phyloP scores from a whole-genome alignment of 2,888 invertebrate species.

The Agrochola litura region DNA sequence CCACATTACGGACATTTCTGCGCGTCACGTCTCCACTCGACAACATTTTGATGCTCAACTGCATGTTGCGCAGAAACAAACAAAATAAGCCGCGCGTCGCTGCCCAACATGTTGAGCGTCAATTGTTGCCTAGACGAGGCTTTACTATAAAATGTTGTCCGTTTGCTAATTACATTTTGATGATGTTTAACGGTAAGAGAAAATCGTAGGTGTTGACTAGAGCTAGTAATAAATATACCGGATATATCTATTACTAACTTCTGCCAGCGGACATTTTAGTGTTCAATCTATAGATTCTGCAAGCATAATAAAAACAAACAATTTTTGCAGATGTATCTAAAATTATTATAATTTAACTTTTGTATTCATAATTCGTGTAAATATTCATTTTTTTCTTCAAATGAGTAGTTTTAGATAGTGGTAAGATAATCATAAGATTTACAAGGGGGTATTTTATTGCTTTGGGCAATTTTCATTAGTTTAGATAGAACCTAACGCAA shows the following conservation, averaged over 20 bases:
- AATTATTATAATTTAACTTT: slow-evolving; percentile 12
- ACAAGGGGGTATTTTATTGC: slow-evolving; percentile 14
- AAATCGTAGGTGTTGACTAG: slow-evolving; percentile 2
- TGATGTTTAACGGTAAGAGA: slow-evolving; percentile 1
- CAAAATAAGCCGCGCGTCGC: no score
- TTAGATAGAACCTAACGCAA: background rate
- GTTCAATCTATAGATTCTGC: slow-evolving; percentile 11
- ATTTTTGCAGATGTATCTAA: slow-evolving; percentile 1
- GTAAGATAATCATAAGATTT: background rate
- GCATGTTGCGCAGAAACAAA: no score
- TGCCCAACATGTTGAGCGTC: no score
- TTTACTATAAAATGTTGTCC: background rate
- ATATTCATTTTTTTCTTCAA: slow-evolving; percentile 49
- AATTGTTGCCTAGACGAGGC: no score
- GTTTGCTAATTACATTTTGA: slow-evolving; percentile 20
- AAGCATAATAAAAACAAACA: slow-evolving; percentile 13
- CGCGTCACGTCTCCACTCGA: no score
- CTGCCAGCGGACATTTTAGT: background rate
- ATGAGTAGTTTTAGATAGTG: slow-evolving; percentile 14
- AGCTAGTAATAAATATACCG: slow-evolving; percentile 50
- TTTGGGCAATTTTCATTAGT: background rate
- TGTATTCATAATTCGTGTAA: slow-evolving; percentile 42
- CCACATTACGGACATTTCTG: no score
- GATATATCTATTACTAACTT: slow-evolving; percentile 49
- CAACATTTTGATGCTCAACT: no score